Evolutionary conservation across 1,140 invertebrate species (phyloP), one percentile per base, ranked within the genome.

Genomic region (Pogonus chalceus): DNA sequence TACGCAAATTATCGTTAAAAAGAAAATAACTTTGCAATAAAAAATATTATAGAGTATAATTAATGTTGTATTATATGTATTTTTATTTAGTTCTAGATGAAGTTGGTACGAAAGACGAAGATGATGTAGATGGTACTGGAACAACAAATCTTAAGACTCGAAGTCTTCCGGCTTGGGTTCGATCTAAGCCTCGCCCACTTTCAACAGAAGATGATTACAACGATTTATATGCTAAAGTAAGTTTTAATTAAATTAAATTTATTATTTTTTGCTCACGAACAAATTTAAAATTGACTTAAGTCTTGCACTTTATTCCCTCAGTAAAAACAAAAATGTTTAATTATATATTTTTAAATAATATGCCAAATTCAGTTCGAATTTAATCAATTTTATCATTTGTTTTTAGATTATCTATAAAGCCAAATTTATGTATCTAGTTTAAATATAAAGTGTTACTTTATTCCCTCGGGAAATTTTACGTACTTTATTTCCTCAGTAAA

Each of bases 151-250:
- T 84, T 53, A 84, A 84, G 71, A 83, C 82, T 1, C 68, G 81
- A 35, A 84, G 81, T 58, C 70, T 85, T 54, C 83, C 83, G 1
- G 76, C 81, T 10, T 83, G 82, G 73, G 76, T 83, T 14, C 68
- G 81, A 20, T 78, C 78, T 0, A 79, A 80, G 59, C 76, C 76
- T 20, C 69, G 81, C 35, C 81, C 81, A 26, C 69, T 82, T 2
- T 82, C 80, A 12, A 81, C 81, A 2, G 80, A 82, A 63, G 81
- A 84, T 60, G 81, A 85, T 64, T 60, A 82, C n/a, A 76, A 80
- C 53, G 80, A 84, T 58, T 71, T 85, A 1, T 84, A 85, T 64
- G 81, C 81, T n/a, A 84, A 84, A 71, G 82, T 83, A 69, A 59
- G 51, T 59, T 50, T 16, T 10, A 12, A 43, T 43, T 43, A 7